phyloP scores from a whole-genome alignment of 2,113 vertebrate genomes.

The Plecturocebus donacophilus region DNA sequence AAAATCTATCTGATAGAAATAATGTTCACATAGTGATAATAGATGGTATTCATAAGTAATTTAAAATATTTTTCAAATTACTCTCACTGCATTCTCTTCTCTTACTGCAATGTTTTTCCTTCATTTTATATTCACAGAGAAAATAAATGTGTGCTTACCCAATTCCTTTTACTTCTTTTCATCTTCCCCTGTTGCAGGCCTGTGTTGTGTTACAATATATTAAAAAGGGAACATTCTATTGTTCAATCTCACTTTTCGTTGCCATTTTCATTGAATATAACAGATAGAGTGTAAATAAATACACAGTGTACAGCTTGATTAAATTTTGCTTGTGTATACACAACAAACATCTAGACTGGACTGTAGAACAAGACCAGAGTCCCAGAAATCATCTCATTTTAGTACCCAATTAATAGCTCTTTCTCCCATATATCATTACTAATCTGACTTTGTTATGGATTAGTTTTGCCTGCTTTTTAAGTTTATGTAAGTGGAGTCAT shows the following conservation, averaged over 20 bases:
- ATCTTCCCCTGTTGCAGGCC: not conserved
- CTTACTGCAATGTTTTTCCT: not conserved
- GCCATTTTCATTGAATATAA: not conserved
- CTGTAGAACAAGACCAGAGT: not conserved
- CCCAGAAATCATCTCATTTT: not conserved
- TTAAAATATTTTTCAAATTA: conserved; percentile 38
- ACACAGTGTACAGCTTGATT: not conserved
- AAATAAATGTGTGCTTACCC: not conserved
- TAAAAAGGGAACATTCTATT: not conserved
- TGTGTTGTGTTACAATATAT: not conserved
- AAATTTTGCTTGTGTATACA: not conserved
- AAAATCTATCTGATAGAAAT: conserved; percentile 12
- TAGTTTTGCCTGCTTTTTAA: not conserved
- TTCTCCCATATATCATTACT: not conserved
- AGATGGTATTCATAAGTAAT: not conserved
- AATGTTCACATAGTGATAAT: not conserved
- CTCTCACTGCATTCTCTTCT: not conserved
- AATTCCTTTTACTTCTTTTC: conserved; percentile 12
- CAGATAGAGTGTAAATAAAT: not conserved
- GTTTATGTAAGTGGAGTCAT: not conserved
- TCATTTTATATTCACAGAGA: conserved; percentile 15
- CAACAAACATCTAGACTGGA: not conserved
- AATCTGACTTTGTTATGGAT: not conserved
- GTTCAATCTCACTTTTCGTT: not conserved
- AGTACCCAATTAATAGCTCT: rapidly evolving